phyloP scores from a whole-genome alignment of 2,113 vertebrate species.

The Athene noctua region DNA sequence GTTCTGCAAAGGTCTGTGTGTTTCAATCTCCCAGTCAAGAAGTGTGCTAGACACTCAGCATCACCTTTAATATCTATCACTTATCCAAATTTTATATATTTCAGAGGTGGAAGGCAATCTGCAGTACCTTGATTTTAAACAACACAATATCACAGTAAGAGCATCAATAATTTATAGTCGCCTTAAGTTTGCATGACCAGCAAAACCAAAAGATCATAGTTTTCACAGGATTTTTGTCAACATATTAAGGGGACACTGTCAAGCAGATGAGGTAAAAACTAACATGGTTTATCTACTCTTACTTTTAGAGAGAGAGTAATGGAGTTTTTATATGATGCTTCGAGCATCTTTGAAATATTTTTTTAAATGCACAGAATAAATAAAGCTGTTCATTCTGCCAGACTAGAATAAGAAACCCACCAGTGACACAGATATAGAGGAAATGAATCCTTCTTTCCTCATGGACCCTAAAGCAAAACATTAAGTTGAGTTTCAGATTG shows the following conservation, averaged over 20 bases:
- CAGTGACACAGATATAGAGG: neutral
- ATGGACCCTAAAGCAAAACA: neutral
- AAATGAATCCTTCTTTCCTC: neutral
- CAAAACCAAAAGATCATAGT: neutral
- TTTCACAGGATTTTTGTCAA: neutral
- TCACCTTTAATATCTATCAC: neutral
- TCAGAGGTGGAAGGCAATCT: neutral
- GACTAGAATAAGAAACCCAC: neutral
- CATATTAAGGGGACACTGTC: slow-evolving; percentile 62
- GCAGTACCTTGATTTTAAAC: neutral
- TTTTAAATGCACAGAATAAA: neutral
- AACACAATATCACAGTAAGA: neutral
- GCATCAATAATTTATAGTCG: neutral
- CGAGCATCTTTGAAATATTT: neutral
- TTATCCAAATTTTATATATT: neutral
- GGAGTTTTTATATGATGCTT: neutral
- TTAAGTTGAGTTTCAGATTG: neutral
- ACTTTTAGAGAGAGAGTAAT: neutral
- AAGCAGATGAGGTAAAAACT: slow-evolving; percentile 24
- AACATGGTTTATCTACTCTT: neutral
- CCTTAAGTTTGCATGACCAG: neutral
- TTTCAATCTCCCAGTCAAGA: neutral
- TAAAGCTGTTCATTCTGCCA: neutral
- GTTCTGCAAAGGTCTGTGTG: neutral
- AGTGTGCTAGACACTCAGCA: neutral